Evolutionary conservation across 1,140 invertebrate genomes (phyloP).

Genomic region (Gonioctena quinquepunctata): DNA sequence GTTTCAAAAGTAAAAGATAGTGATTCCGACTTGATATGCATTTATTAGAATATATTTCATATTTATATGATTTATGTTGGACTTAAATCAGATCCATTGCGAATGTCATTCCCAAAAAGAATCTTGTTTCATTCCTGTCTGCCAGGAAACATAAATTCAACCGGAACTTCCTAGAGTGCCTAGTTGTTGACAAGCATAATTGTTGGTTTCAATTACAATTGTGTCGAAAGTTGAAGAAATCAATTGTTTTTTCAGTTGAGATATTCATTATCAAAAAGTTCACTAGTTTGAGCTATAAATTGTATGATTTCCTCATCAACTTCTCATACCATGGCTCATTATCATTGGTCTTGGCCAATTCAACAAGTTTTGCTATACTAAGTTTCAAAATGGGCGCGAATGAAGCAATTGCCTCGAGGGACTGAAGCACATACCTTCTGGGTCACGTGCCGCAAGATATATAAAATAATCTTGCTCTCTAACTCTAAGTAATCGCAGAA

Average conservation of each 20-base stretch:
- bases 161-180: not conserved
- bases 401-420: too few species aligned
- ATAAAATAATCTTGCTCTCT: too few species aligned
- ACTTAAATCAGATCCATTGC: not conserved
- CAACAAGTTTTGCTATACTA: too few species aligned
- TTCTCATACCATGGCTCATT: not conserved
- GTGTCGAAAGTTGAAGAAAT: not conserved
- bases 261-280: not conserved
- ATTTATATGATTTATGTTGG: not conserved
- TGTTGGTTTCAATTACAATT: constrained; percentile 3
- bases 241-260: not conserved
- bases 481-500: too few species aligned
- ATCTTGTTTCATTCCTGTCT: not conserved
- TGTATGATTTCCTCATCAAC: not conserved
- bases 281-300: not conserved
- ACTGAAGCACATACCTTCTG: too few species aligned
- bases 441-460: too few species aligned
- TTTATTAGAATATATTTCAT: not conserved
- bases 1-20: not conserved
- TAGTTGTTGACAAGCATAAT: not conserved
- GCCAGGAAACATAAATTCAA: not conserved
- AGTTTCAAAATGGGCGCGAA: too few species aligned
- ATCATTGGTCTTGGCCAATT: too few species aligned
- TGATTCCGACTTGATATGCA: not conserved
- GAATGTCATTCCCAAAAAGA: not conserved